Conservation (phyloP, 2,113 vertebrate species). For the Nematolebias whitei region DNA sequence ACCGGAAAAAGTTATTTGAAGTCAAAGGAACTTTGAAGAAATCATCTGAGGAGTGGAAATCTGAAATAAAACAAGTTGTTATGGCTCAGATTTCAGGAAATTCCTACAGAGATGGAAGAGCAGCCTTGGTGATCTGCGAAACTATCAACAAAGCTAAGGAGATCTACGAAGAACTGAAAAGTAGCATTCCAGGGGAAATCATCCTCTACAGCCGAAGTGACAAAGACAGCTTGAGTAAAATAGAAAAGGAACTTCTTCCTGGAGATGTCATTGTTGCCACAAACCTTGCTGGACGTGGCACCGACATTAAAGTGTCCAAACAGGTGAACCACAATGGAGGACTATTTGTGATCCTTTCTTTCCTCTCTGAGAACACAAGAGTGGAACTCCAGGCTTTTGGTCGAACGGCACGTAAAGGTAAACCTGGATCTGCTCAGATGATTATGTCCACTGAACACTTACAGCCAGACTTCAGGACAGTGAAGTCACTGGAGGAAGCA, state of each 20-base stretch:
- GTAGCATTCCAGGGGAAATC: constrained; percentile 13
- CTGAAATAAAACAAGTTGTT: constrained; percentile 32
- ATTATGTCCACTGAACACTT: constrained; percentile 23
- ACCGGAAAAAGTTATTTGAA: constrained; percentile 32
- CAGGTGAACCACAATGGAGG: constrained; percentile 34
- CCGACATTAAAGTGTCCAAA: constrained; percentile 42
- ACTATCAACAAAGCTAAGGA: constrained; percentile 34
- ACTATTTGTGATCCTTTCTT: constrained; percentile 41
- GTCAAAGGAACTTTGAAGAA: constrained; percentile 15
- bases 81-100: constrained; percentile 9
- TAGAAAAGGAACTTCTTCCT: constrained; percentile 17
- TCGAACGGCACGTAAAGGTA: constrained; percentile 29
- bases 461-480: constrained; percentile 16
- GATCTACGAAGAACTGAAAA: constrained; percentile 16
- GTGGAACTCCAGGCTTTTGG: constrained; percentile 47
- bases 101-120: constrained; percentile 15
- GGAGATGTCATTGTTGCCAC: constrained; percentile 45
- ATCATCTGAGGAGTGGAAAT: constrained; percentile 31
- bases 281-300: constrained; percentile 25
- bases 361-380: constrained; percentile 32
- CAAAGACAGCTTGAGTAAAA: constrained; percentile 23
- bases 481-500: constrained; percentile 21
- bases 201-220: constrained; percentile 31
- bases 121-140: constrained; percentile 40
- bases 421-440: constrained; percentile 41